phyloP scores from a whole-genome alignment of 2,888 invertebrate species.

The Sphaeridia pumilis region DNA sequence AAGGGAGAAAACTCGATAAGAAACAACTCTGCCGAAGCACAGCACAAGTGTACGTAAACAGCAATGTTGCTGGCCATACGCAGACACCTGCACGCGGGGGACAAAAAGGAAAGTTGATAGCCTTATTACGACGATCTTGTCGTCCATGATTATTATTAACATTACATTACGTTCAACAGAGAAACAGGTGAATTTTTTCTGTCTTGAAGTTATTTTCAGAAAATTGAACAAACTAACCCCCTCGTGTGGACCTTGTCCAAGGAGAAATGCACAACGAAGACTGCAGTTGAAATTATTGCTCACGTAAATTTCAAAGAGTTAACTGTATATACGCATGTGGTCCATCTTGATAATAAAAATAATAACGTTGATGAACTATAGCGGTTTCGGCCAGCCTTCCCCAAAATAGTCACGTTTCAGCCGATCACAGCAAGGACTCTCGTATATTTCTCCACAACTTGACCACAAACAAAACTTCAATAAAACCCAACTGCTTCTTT shows the following conservation, averaged over 20 bases:
- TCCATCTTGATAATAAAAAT: too few species aligned
- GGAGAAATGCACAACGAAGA: too few species aligned
- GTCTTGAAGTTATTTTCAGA: neutral
- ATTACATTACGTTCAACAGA: too few species aligned
- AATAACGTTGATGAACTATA: neutral
- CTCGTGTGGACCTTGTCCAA: neutral
- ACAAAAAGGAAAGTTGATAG: neutral
- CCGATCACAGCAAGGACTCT: conserved; percentile 17
- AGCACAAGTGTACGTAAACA: too few species aligned
- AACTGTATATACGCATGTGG: neutral
- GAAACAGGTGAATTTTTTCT: neutral
- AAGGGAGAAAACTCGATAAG: too few species aligned
- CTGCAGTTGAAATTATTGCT: conserved; percentile 17
- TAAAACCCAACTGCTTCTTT: neutral
- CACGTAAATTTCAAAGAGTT: conserved; percentile 14
- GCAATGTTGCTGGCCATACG: too few species aligned
- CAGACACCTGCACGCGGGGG: neutral
- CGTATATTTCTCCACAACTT: conserved; percentile 6
- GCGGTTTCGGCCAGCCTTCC: neutral
- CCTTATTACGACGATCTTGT: conserved; percentile 2
- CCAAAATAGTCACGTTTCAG: neutral
- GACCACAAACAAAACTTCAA: conserved; percentile 1
- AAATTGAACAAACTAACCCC: neutral
- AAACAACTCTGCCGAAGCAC: too few species aligned
- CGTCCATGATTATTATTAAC: too few species aligned